Base-by-base conservation (phyloP, 2,888 invertebrate species). In the Vandiemenella viatica region DNA sequence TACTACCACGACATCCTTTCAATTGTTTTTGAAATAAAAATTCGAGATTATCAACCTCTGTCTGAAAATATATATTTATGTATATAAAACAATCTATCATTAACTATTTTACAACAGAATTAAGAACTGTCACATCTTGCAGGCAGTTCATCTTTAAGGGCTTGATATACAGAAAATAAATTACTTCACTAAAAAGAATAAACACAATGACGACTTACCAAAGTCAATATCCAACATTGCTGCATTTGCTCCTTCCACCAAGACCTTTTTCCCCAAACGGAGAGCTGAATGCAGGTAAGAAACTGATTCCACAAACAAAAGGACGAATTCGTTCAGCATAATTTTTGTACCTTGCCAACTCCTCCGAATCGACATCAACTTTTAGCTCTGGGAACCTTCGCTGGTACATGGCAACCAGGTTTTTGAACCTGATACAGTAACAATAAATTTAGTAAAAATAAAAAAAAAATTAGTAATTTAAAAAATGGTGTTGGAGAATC, bases 171-270 rank as follows among this genome's bases (percentile, higher is more conserved):
- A n/a, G n/a, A n/a, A n/a, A n/a, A n/a, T n/a, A n/a, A n/a, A n/a
- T n/a, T n/a, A n/a, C n/a, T n/a, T n/a, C n/a, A n/a, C n/a, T n/a
- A n/a, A n/a, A n/a, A n/a, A n/a, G n/a, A n/a, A n/a, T n/a, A n/a
- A n/a, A n/a, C n/a, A n/a, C n/a, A n/a, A n/a, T n/a, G n/a, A n/a
- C 57, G 20, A 62, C 71, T 68, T 63, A 83, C 92, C 97, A 70
- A 97, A 97, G 69, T 99, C 98, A 63, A 99, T 98, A 67, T 99
- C 98, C 65, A 99, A 69, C 86, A 99, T 91, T 46, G 92, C 92
- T 5, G 97, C 98, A 66, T 99, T 98, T 32, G 98, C 98, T 37
- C 98, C 98, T 67, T 96, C 98, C 0, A 99, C 90, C 37, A 98
- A 71, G 51, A 98, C 80, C 50, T 77, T 82, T 64, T 86, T 87